Conservation (phyloP, 2,113 vertebrate species). For the Mugil cephalus region DNA sequence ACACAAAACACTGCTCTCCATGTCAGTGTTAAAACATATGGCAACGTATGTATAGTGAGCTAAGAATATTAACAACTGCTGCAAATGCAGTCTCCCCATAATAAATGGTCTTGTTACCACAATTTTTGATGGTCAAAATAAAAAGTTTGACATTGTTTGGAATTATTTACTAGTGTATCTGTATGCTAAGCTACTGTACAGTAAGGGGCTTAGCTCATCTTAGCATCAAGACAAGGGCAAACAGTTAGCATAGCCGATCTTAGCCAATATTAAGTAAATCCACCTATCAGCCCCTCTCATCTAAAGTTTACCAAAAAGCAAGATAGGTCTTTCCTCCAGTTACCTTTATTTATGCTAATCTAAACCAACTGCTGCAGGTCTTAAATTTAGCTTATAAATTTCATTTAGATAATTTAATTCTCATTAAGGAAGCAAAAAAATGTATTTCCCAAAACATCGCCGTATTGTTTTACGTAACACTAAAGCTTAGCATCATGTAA, state of each 20-base stretch:
- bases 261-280: background rate
- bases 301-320: too few relatives aligned
- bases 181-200: background rate
- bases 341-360: background rate
- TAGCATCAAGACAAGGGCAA: background rate
- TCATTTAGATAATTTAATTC: background rate
- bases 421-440: background rate
- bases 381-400: background rate
- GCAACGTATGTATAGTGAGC: background rate
- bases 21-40: conserved; percentile 14
- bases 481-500: background rate
- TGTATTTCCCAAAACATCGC: too few relatives aligned
- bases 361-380: background rate
- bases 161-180: background rate
- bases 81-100: conserved; percentile 7
- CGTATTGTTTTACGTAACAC: too few relatives aligned
- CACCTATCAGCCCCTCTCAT: background rate
- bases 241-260: background rate
- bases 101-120: too few relatives aligned
- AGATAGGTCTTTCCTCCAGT: background rate
- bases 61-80: background rate
- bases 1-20: conserved; percentile 5
- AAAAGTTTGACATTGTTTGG: background rate
- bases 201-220: background rate
- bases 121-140: background rate